phyloP scores from a whole-genome alignment of 2,113 vertebrate species.

The Elaphurus davidianus region DNA sequence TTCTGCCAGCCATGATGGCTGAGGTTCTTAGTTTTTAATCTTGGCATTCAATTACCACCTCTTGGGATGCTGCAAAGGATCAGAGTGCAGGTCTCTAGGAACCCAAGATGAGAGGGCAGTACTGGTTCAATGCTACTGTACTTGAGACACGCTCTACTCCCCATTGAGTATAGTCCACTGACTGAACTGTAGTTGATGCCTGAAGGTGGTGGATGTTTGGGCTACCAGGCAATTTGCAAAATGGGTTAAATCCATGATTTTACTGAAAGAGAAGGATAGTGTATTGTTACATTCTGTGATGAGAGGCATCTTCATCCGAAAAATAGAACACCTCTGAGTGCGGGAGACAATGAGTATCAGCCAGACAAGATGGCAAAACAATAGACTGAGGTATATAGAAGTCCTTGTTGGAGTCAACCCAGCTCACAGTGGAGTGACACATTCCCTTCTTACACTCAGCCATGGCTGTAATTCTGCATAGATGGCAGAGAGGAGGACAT shows the following conservation, averaged over 20 bases:
- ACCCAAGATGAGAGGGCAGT: not conserved
- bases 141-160: not conserved
- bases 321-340: not conserved
- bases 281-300: not conserved
- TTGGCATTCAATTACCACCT: not conserved
- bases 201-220: not conserved
- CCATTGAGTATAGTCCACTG: not conserved
- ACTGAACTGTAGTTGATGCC: not conserved
- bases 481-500: not conserved
- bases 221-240: not conserved
- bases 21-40: not conserved
- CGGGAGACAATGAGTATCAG: not conserved
- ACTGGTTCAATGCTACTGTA: not conserved
- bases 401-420: not conserved
- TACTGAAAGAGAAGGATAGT: not conserved
- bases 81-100: not conserved
- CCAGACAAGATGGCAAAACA: not conserved
- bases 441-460: not conserved
- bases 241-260: not conserved
- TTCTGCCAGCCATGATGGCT: not conserved
- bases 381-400: not conserved
- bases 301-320: not conserved
- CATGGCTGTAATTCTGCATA: not conserved
- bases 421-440: not conserved
- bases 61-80: not conserved